Base-by-base conservation (phyloP, 1,140 invertebrate species). In the Tachypleus tridentatus region DNA sequence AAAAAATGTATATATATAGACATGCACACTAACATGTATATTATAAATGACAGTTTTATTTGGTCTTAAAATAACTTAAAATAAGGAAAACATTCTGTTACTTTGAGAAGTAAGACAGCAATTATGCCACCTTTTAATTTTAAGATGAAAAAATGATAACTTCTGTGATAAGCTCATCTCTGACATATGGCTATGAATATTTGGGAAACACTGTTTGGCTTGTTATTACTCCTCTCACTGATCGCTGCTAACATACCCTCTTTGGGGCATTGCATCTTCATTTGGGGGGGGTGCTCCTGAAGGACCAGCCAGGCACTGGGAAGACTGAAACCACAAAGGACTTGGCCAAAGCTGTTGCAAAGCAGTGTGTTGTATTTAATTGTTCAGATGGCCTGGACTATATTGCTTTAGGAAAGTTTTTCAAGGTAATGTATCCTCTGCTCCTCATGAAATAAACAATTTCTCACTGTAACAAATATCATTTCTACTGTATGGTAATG, bases 281-380 rank as follows among this genome's bases (percentile, higher is more conserved):
- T 75, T 74, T 84, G 50, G 74, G n/a, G n/a, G n/a, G n/a, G 93
- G 93, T 49, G 92, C 93, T 11, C 91, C 92, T 0, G 92, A 96
- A 80, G 94, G 94, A 7, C 93, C 94, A 0, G 93, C 94, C n/a
- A 4, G 93, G 93, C 53, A 84, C 93, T 1, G 95, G 95, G 47
- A 98, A 98, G 78, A 97, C 93, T 1, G 94, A 97, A 78, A 97
- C 93, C 0, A 93, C 88, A 0, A 97, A 97, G 78, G 94, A 97
- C 83, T 79, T 98, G 68, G 93, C 93, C 0, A 97, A 97, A 77
- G 92, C 93, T 5, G 87, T 97, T 1, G 93, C 93, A 0, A 96
- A 95, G 73, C 92, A 97, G 74, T 97, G 93, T 74, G 91, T 97
- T 5, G 93, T 97, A 0, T 97, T 97, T 74, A 97, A 97, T 80